phyloP scores from a whole-genome alignment of 2,113 vertebrate species.

The Brevimyrus niger region DNA sequence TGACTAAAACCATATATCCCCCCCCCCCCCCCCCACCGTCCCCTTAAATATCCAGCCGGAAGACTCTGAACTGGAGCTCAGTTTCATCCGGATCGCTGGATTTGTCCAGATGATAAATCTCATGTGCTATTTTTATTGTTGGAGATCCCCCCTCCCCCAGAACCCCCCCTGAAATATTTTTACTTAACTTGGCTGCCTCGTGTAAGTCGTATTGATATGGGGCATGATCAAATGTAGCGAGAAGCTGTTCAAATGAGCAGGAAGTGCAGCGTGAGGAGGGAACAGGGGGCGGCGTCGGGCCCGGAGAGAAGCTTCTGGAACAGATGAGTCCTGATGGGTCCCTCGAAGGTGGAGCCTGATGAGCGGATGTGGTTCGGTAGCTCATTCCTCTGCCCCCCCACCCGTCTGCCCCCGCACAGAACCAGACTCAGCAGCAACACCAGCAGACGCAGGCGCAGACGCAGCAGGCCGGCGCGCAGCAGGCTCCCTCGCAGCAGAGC shows the following conservation, averaged over 20 bases:
- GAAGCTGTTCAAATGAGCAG: neutral
- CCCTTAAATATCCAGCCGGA: neutral
- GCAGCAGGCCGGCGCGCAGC: slow-evolving; percentile 57
- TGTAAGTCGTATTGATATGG: too few species aligned
- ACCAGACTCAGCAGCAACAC: slow-evolving; percentile 87
- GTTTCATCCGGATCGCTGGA: neutral
- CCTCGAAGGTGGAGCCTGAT: neutral
- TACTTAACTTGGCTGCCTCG: too few species aligned
- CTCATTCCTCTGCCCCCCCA: neutral
- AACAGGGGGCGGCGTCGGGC: neutral
- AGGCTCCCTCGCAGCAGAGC: slow-evolving; percentile 72
- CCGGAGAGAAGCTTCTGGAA: neutral
- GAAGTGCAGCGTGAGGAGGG: neutral
- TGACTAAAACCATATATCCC: neutral
- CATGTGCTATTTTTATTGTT: neutral
- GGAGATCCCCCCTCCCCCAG: neutral
- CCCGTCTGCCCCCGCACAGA: slow-evolving; percentile 49
- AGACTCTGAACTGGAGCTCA: neutral
- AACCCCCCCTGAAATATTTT: neutral
- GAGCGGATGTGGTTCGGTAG: neutral
- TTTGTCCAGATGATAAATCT: neutral
- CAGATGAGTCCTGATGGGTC: neutral
- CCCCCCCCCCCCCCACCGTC: neutral
- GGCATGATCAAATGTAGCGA: too few species aligned
- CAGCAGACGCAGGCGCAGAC: slow-evolving; percentile 72